Evolutionary conservation across 2,888 invertebrate species (phyloP).

Genomic region (Pyrochroa serraticornis): DNA sequence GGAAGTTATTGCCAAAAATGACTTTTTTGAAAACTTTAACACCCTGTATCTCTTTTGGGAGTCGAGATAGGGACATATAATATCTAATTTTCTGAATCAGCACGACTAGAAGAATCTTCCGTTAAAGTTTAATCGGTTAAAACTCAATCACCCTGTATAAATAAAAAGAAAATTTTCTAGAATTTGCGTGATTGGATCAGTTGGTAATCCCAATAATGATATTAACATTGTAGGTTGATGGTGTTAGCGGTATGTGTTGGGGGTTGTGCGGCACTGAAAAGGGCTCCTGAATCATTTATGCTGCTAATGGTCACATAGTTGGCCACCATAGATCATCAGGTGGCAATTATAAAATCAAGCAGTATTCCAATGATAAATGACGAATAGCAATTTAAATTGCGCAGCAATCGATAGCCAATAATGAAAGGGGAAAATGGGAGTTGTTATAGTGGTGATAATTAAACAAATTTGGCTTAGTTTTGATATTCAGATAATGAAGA

Average conservation of each 20-base stretch:
- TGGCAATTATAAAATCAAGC: slow-evolving; percentile 31
- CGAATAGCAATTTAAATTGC: slow-evolving; percentile 26
- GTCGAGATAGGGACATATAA: no score
- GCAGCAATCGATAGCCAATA: slow-evolving; percentile 20
- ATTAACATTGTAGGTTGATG: not conserved
- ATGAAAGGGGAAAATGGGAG: not conserved
- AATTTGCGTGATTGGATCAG: no score
- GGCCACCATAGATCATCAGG: slow-evolving; percentile 30
- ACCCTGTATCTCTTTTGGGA: no score
- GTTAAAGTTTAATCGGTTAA: no score
- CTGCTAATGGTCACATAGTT: slow-evolving; percentile 27
- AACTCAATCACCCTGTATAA: no score
- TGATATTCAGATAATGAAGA: slow-evolving; percentile 31
- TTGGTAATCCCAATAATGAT: no score
- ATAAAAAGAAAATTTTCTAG: no score
- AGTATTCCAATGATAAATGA: slow-evolving; percentile 22
- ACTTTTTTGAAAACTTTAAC: no score
- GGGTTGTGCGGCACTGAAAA: not conserved
- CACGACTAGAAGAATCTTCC: no score
- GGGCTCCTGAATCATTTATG: slow-evolving; percentile 17
- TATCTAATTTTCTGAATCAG: no score
- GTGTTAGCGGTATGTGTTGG: not conserved
- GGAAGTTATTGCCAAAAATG: no score
- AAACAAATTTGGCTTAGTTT: slow-evolving; percentile 23
- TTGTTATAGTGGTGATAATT: slow-evolving; percentile 3